Percentiles rank a stretch among this genome's conserved stretches.
These are phyloP conservation scores for Xanthorhoe spadicearia DNA, from an alignment of 2,888 invertebrate genomes.

Conservation along the genomic window DNA sequence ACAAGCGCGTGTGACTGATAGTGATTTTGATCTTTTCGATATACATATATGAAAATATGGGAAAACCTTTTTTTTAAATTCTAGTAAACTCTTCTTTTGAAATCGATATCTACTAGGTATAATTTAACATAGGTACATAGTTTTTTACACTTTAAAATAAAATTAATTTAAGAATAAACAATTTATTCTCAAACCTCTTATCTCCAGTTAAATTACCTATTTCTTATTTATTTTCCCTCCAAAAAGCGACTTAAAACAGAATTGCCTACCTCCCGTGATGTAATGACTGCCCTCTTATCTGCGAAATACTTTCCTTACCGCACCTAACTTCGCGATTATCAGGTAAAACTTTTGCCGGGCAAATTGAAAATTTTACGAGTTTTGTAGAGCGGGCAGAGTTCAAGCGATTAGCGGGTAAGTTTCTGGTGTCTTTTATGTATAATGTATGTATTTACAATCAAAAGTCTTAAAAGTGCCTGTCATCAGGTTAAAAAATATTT, in stretches of 20 bases:
- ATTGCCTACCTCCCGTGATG: constrained; percentile 53
- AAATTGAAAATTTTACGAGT: constrained; percentile 83
- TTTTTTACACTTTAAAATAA: too few species aligned
- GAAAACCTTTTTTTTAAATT: too few species aligned
- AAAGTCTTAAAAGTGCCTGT: too few species aligned
- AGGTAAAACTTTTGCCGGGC: constrained; percentile 76
- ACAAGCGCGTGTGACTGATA: too few species aligned
- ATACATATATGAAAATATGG: too few species aligned
- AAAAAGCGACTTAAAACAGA: constrained; percentile 43
- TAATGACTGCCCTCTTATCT: constrained; percentile 72
- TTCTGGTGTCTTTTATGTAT: too few species aligned
- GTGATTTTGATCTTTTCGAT: too few species aligned
- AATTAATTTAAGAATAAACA: neutral
- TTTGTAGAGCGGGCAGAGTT: constrained; percentile 31
- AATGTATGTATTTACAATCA: too few species aligned
- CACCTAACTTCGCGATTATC: constrained; percentile 79
- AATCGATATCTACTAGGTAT: too few species aligned
- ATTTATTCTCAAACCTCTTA: neutral
- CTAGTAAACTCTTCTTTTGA: too few species aligned
- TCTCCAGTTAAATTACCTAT: neutral
- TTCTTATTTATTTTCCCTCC: constrained; percentile 24
- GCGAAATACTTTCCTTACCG: constrained; percentile 63
- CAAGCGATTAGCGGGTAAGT: constrained; percentile 36
- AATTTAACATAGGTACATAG: too few species aligned
- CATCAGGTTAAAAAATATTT: too few species aligned